A percentile compares a stretch with the other conserved stretches of the same genome.
phyloP scores from a whole-genome alignment of 2,113 vertebrate species.

The Notothenia rossii region DNA sequence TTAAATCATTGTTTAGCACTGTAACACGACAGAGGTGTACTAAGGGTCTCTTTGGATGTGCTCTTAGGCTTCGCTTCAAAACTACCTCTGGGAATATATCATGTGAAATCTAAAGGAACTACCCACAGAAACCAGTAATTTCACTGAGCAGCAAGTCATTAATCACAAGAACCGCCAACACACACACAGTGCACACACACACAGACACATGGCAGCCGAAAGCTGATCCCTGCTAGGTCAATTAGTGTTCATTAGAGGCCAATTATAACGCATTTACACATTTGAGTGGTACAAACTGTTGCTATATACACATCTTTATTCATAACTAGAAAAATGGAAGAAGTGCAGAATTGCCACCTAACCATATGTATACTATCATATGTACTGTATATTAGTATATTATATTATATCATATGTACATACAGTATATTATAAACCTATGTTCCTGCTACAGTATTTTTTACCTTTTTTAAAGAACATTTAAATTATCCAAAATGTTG shows the following conservation, averaged over 20 bases:
- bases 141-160: slow-evolving; percentile 54
- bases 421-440: too few relatives aligned
- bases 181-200: slow-evolving; percentile 32
- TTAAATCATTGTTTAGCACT: slow-evolving; percentile 19
- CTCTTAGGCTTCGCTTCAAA: not conserved
- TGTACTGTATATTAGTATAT: too few relatives aligned
- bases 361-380: too few relatives aligned
- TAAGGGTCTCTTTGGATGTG: not conserved
- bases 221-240: slow-evolving; percentile 51
- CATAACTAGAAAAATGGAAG: not conserved
- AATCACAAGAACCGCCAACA: slow-evolving; percentile 37
- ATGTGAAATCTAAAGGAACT: not conserved
- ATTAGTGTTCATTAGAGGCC: slow-evolving; percentile 55
- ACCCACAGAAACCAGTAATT: slow-evolving; percentile 18
- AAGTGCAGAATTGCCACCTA: not conserved
- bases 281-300: slow-evolving; percentile 45
- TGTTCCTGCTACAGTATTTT: too few relatives aligned
- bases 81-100: slow-evolving; percentile 5
- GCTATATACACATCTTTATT: not conserved
- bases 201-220: slow-evolving; percentile 48
- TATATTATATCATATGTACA: too few relatives aligned
- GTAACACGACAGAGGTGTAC: not conserved
- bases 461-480: too few relatives aligned
- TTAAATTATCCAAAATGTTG: too few relatives aligned
- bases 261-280: slow-evolving; percentile 48